A percentile compares a stretch with the other conserved stretches of the same genome.
phyloP scores from a whole-genome alignment of 2,888 invertebrate genomes.

The Smittia sp. region DNA sequence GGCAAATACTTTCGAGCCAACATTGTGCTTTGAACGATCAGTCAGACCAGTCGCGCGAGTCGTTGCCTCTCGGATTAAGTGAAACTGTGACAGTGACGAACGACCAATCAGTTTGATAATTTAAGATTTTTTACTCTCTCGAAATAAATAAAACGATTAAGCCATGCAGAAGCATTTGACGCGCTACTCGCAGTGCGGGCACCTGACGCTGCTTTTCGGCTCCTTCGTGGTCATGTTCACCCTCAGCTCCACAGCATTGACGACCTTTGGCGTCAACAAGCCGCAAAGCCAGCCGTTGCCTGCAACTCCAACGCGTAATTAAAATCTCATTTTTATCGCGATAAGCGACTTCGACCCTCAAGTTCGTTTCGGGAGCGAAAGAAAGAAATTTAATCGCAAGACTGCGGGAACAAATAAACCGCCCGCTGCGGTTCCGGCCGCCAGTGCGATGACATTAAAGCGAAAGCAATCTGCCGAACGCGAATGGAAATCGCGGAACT shows the following conservation, averaged over 20 bases:
- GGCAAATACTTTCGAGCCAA: not conserved
- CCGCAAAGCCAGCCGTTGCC: constrained; percentile 60
- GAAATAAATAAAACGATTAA: constrained; percentile 33
- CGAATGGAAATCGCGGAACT: not conserved
- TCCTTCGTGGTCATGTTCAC: constrained; percentile 54
- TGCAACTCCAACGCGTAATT: constrained; percentile 60
- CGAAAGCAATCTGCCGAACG: too few species aligned
- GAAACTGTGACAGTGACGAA: not conserved
- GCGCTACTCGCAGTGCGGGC: constrained; percentile 51
- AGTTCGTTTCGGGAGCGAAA: not conserved
- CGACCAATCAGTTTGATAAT: not conserved
- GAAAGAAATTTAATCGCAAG: not conserved
- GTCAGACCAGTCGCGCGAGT: not conserved
- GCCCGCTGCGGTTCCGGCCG: too few species aligned
- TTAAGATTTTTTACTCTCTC: constrained; percentile 8
- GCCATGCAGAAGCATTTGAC: constrained; percentile 50
- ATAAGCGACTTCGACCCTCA: constrained; percentile 8
- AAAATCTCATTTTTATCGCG: not conserved
- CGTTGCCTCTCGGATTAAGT: not conserved
- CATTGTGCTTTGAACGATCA: not conserved
- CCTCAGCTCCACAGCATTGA: constrained; percentile 61
- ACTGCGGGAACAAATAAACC: too few species aligned
- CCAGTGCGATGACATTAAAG: too few species aligned
- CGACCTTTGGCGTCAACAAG: constrained; percentile 64
- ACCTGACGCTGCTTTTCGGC: constrained; percentile 53